Evolutionary conservation across 2,888 invertebrate genomes (phyloP).

Genomic region (Heliconius charithonia): DNA sequence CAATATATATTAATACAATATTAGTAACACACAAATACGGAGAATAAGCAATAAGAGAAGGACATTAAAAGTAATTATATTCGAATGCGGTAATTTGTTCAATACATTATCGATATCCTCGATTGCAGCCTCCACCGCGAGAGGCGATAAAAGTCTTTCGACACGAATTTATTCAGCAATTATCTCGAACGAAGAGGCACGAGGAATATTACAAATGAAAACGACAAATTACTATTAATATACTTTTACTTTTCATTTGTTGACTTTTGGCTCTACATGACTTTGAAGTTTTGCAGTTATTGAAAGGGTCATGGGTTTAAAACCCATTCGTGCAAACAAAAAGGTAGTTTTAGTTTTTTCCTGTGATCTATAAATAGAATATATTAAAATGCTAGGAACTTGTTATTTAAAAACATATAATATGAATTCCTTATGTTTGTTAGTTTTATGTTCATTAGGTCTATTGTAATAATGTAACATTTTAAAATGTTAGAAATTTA

Average conservation of each 20-base stretch:
- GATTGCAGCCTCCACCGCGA: constrained; percentile 9
- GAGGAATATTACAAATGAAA: constrained; percentile 11
- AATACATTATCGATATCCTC: constrained; percentile 25
- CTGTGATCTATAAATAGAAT: no score
- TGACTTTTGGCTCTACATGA: background rate
- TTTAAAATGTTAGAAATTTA: no score
- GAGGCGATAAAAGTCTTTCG: constrained; percentile 19
- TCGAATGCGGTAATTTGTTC: constrained; percentile 14
- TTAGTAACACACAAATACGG: background rate
- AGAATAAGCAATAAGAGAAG: background rate
- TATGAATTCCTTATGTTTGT: no score
- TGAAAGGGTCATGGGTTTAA: background rate
- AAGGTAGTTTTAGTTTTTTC: background rate
- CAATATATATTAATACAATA: background rate
- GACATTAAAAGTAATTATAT: constrained; percentile 21
- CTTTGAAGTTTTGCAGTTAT: background rate
- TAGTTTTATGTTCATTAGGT: no score
- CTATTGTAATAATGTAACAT: no score
- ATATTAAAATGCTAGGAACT: no score
- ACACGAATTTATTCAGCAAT: constrained; percentile 22
- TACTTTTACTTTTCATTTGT: background rate
- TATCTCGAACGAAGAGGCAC: background rate
- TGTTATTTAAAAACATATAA: no score
- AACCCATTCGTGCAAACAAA: background rate
- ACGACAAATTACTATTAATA: constrained; percentile 15